Conservation (phyloP, 2,888 invertebrate genomes). For the Orchesella flavescens region DNA sequence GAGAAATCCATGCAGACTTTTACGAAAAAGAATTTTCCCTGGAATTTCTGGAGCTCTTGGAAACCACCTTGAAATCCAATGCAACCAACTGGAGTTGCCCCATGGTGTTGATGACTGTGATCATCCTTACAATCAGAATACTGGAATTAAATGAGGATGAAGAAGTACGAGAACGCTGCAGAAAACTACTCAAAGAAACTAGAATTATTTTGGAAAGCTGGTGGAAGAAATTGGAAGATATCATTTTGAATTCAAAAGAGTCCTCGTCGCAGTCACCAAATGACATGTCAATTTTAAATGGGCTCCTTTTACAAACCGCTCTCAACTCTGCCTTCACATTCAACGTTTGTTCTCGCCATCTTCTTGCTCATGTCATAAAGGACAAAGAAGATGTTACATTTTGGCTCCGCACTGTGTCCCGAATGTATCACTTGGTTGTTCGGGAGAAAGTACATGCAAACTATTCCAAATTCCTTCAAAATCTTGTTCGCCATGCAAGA, state of each 20-base stretch:
- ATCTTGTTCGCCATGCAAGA: neutral
- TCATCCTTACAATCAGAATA: conserved; percentile 34
- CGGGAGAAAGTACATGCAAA: neutral
- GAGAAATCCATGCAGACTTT: conserved; percentile 48
- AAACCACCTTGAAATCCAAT: conserved; percentile 19
- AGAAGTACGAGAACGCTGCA: neutral
- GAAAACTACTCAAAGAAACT: neutral
- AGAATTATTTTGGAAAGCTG: conserved; percentile 4
- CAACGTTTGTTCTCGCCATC: neutral
- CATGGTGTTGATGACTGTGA: conserved; percentile 7
- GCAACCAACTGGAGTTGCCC: conserved; percentile 43
- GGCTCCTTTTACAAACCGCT: neutral
- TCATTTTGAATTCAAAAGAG: neutral
- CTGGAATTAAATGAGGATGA: conserved; percentile 33
- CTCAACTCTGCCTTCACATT: conserved; percentile 23
- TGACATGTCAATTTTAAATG: neutral
- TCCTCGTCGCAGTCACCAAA: no score
- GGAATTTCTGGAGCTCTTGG: conserved; percentile 34
- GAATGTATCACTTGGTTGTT: neutral
- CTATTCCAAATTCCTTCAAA: neutral
- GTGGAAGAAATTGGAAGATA: conserved; percentile 23
- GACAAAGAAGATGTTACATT: conserved; percentile 11
- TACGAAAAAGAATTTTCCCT: neutral
- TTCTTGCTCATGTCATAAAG: conserved; percentile 9
- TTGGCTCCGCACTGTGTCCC: conserved; percentile 26